These are phyloP conservation scores for Gnathonemus echidnorhynchus DNA, from an alignment of 2,113 vertebrate species.

Conservation along the genomic window DNA sequence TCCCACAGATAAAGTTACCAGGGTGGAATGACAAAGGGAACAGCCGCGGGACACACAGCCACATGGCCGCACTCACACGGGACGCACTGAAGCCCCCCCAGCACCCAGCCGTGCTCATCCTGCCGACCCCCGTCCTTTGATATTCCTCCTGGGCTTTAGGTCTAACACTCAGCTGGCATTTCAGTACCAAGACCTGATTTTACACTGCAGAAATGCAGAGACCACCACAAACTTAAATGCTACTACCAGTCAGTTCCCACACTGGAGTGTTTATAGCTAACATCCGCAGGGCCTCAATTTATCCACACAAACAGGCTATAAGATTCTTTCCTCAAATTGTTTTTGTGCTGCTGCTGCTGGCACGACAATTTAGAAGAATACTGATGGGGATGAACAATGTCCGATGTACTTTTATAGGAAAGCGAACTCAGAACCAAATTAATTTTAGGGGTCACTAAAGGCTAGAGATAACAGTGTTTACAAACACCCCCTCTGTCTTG, in stretches of 20 bases:
- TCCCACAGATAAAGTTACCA: not conserved
- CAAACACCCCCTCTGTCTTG: not conserved
- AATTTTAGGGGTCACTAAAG: constrained; percentile 29
- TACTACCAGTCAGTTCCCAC: not conserved
- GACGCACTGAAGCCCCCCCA: not conserved
- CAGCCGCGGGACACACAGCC: not conserved
- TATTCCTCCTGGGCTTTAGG: not conserved
- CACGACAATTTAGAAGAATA: not conserved
- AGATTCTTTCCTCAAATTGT: not conserved
- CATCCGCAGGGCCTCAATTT: not conserved
- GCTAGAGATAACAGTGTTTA: constrained; percentile 26
- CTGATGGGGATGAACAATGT: constrained; percentile 27
- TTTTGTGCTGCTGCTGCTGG: not conserved
- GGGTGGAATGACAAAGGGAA: not conserved
- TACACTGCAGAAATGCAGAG: not conserved
- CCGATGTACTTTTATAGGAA: not conserved
- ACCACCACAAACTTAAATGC: not conserved
- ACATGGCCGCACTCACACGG: not conserved
- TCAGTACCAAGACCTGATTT: not conserved
- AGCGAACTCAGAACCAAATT: not conserved
- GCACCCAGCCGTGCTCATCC: not conserved
- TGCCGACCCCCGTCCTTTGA: not conserved
- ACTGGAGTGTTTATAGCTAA: not conserved
- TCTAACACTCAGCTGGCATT: not conserved
- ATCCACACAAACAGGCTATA: not conserved